Conservation (phyloP, 2,888 invertebrate genomes). For the Margaritifera margaritifera region DNA sequence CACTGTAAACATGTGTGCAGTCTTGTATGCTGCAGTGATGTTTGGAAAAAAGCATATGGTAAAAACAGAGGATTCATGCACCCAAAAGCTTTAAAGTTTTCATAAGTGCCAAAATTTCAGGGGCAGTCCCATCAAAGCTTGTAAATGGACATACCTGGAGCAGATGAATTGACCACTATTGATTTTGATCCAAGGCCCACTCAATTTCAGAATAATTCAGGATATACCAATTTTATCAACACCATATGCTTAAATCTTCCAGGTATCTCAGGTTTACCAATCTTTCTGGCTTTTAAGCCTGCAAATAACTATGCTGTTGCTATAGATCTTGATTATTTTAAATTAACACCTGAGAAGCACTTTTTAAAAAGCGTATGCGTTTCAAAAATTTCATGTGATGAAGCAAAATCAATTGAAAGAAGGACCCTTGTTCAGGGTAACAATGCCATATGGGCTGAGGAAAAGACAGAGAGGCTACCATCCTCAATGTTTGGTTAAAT, state of each 20-base stretch:
- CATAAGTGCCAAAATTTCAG: constrained; percentile 19
- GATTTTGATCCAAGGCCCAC: constrained; percentile 33
- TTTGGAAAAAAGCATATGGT: not conserved
- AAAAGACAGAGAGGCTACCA: constrained; percentile 13
- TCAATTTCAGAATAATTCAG: constrained; percentile 10
- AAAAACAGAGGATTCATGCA: constrained; percentile 18
- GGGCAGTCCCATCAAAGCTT: constrained; percentile 26
- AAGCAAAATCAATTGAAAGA: constrained; percentile 6
- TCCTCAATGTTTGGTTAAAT: constrained; percentile 25
- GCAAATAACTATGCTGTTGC: constrained; percentile 30
- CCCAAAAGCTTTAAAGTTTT: constrained; percentile 29
- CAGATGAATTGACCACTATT: constrained; percentile 22
- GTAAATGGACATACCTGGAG: constrained; percentile 22
- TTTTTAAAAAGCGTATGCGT: constrained; percentile 14
- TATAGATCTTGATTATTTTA: constrained; percentile 33
- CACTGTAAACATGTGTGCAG: constrained; percentile 40
- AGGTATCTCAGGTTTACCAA: constrained; percentile 24
- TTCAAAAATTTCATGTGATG: constrained; percentile 4
- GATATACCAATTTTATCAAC: constrained; percentile 21
- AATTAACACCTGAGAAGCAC: constrained; percentile 16
- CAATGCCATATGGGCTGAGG: constrained; percentile 10
- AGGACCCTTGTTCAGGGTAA: constrained; percentile 2
- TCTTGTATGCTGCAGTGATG: too few species aligned
- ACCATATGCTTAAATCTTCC: constrained; percentile 32
- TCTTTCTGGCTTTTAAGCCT: constrained; percentile 31